phyloP scores from a whole-genome alignment of 2,113 vertebrate species.

The Ibidorhyncha struthersii region DNA sequence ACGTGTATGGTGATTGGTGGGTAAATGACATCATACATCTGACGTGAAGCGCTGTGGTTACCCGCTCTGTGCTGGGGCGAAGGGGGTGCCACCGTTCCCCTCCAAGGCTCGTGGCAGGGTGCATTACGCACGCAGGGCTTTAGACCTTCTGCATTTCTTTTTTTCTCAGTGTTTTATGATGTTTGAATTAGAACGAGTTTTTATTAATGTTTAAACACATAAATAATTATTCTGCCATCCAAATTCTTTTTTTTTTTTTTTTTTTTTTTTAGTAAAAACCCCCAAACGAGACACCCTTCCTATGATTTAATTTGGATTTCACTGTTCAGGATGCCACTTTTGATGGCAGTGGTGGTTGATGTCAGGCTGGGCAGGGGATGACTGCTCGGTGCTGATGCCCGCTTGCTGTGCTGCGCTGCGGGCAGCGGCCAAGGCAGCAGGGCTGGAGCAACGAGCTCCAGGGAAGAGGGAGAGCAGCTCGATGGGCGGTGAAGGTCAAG shows the following conservation, averaged over 20 bases:
- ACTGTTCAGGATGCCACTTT: not conserved
- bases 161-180: not conserved
- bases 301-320: not conserved
- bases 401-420: not conserved
- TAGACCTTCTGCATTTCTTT: not conserved
- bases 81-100: not conserved
- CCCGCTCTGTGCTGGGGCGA: fast-evolving
- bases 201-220: not conserved
- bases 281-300: not conserved
- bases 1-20: fast-evolving
- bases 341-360: not conserved
- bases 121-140: fast-evolving
- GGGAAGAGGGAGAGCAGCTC: not conserved
- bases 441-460: not conserved
- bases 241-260: too few relatives aligned
- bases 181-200: not conserved
- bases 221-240: not conserved
- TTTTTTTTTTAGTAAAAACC: not conserved
- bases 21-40: fast-evolving
- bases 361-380: not conserved
- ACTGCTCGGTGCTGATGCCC: fast-evolving
- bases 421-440: not conserved
- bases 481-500: fast-evolving
- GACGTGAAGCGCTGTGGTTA: fast-evolving
- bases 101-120: not conserved